Percentiles rank a stretch among this genome's conserved stretches.
Conservation (phyloP, 2,797 vertebrate species). For the Acipenser ruthenus region DNA sequence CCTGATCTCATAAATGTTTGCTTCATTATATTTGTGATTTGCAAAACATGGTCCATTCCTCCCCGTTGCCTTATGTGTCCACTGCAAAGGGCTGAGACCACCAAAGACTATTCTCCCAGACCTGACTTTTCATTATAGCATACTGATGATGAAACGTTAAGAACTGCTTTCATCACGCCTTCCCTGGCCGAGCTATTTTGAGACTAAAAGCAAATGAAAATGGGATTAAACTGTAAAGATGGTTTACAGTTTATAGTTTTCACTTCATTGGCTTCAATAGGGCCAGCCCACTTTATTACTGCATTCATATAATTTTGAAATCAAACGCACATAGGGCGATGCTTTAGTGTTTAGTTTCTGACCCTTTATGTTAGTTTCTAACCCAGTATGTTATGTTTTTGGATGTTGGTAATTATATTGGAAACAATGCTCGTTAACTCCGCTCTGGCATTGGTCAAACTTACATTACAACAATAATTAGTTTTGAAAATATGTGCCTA, state of each 20-base stretch:
- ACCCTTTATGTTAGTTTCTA: slow-evolving; percentile 14
- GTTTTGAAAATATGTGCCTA: too few species aligned
- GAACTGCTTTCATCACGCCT: neutral
- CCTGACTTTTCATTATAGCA: neutral
- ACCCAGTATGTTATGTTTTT: slow-evolving; percentile 6
- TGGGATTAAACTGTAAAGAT: slow-evolving; percentile 8
- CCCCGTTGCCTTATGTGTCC: neutral
- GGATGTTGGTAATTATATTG: slow-evolving; percentile 30
- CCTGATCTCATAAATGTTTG: too few species aligned
- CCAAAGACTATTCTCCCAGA: neutral
- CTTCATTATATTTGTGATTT: too few species aligned
- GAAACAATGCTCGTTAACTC: slow-evolving; percentile 35
- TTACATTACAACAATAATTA: too few species aligned
- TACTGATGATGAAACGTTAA: neutral
- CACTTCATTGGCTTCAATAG: slow-evolving; percentile 18
- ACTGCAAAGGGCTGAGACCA: neutral
- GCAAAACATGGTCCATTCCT: too few species aligned
- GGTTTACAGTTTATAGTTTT: slow-evolving; percentile 16
- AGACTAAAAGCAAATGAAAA: slow-evolving; percentile 11
- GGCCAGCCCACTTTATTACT: neutral
- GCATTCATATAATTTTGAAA: neutral
- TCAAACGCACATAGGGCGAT: slow-evolving; percentile 8
- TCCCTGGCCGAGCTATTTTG: neutral
- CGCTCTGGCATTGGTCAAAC: too few species aligned
- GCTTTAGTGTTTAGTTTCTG: slow-evolving; percentile 16